These are phyloP conservation scores for Aleadryas rufinucha DNA, from an alignment of 2,113 vertebrate genomes.

Conservation along the genomic window DNA sequence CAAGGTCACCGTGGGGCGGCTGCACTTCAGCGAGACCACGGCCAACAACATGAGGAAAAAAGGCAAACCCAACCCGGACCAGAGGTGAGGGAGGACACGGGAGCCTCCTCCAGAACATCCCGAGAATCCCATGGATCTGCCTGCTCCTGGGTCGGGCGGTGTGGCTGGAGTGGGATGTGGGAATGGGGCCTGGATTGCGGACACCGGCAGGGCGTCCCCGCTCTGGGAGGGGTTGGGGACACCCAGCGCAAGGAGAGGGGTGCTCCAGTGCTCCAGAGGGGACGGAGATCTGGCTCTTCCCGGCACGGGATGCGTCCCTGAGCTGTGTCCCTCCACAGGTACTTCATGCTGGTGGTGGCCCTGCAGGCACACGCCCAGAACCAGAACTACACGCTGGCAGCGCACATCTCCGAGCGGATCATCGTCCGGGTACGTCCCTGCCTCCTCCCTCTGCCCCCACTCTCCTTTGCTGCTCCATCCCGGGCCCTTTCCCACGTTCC, in stretches of 20 bases:
- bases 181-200: background rate
- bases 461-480: background rate
- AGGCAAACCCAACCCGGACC: constrained; percentile 97
- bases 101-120: background rate
- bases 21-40: constrained; percentile 98
- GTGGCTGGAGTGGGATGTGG: background rate
- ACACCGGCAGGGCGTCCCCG: background rate
- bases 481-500: background rate
- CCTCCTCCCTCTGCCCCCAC: background rate
- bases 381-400: constrained; percentile 94
- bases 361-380: constrained; percentile 93
- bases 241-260: background rate
- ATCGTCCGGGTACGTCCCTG: constrained; percentile 88
- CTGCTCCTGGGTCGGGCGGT: background rate
- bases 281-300: fast-evolving
- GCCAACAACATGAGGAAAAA: constrained; percentile 99
- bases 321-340: constrained; percentile 71
- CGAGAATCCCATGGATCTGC: background rate
- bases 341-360: constrained; percentile 98
- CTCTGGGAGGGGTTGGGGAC: background rate
- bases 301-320: background rate
- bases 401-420: constrained; percentile 97
- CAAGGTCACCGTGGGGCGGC: constrained; percentile 93
- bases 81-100: constrained; percentile 77
- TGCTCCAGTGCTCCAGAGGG: background rate